Base-by-base conservation (phyloP, 2,797 vertebrate species). In the Sebastes diaconus region DNA sequence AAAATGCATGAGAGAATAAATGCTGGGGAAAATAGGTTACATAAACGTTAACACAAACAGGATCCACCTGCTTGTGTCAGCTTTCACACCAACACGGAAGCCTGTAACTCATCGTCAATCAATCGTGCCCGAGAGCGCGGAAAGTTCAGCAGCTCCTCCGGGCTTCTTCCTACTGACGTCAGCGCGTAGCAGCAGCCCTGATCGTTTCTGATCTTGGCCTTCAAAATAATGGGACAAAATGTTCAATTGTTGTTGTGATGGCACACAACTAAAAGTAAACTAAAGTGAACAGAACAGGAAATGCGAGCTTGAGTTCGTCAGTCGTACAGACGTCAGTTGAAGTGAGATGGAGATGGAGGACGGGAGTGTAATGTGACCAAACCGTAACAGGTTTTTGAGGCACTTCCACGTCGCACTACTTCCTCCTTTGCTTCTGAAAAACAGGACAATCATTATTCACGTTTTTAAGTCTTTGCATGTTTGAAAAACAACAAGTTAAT, bases 91-190 rank as follows among this genome's bases (percentile, higher is more conserved):
- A 59, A 80, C 81, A 81, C 58, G 27, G 86, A 79, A 80, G 81
- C 79, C 68, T 85, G 18, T 78, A 72, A 90, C 90, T 89, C 79
- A 58, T 57, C 46, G 63, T 77, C 11, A 2, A 13, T 79, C 71
- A 36, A 74, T 29, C 83, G 57, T 1, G 32, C 16, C 22, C 0
- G 64, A 78, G 87, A 84, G 78, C 69, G 20, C 2, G 0, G 14
- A 81, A 50, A 85, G 89, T 93, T 90, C 88, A 89, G 16, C 46
- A 13, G 68, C 63, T 11, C 34, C 20, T 25, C 36, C 27, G 55
- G 71, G 69, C 68, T 55, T 55, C 36, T 59, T 72, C 52, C 66
- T 72, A 3, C 68, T 70, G 76, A 65, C 54, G 66, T 70, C 77
- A 65, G 36, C 5, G 5, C 1, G 29, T 0, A 27, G 8, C 63